These are phyloP conservation scores for Atherix ibis DNA, from an alignment of 2,888 invertebrate species.

Conservation along the genomic window DNA sequence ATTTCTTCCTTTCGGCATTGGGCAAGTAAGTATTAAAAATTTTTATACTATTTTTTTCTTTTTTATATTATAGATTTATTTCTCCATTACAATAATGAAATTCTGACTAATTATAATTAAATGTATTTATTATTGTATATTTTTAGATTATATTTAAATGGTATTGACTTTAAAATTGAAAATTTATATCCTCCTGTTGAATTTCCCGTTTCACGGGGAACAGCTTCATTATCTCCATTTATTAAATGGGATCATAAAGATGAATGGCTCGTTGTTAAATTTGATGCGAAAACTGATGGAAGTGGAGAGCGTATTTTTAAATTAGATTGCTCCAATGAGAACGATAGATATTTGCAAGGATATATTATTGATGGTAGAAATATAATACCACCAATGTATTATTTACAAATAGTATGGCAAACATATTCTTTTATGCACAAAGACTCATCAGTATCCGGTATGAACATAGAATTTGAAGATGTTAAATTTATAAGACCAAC, in stretches of 20 bases:
- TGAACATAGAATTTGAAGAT: conserved; percentile 72
- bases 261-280: conserved; percentile 57
- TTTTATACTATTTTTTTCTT: no score
- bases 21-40: conserved; percentile 37
- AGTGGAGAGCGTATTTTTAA: no score
- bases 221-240: conserved; percentile 67
- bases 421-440: conserved; percentile 52
- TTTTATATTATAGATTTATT: no score
- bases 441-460: conserved; percentile 46
- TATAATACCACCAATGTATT: conserved; percentile 64
- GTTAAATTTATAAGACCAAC: conserved; percentile 72
- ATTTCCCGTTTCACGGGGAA: conserved; percentile 75
- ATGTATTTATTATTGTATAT: conserved; percentile 25
- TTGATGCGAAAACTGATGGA: conserved; percentile 51
- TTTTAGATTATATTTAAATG: conserved; percentile 56
- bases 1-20: conserved; percentile 29
- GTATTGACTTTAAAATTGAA: conserved; percentile 56
- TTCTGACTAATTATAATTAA: conserved; percentile 18
- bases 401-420: conserved; percentile 63
- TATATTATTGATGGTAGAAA: conserved; percentile 55
- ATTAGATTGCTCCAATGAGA: conserved; percentile 49
- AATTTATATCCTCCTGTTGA: conserved; percentile 58
- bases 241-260: conserved; percentile 77
- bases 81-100: conserved; percentile 22
- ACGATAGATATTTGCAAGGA: conserved; percentile 29